These are phyloP conservation scores for Rhodinocichla rosea DNA, from an alignment of 2,113 vertebrate species.

Conservation along the genomic window DNA sequence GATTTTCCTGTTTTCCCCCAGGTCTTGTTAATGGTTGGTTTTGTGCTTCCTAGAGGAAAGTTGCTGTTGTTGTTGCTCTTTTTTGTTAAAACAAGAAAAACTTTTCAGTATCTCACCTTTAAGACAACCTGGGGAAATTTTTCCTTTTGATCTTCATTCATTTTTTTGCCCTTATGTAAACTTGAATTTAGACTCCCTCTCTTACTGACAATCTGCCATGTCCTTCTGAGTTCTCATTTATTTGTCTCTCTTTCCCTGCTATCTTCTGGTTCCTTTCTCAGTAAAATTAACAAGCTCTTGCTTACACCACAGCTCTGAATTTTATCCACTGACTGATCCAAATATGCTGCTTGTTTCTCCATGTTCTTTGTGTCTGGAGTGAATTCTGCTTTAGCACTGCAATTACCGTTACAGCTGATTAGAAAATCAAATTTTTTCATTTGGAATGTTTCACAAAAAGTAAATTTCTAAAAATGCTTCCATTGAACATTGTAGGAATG, in stretches of 20 bases:
- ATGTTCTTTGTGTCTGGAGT: background rate
- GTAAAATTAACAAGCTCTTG: background rate
- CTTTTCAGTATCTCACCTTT: background rate
- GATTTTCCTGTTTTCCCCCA: background rate
- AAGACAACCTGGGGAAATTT: background rate
- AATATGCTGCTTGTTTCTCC: background rate
- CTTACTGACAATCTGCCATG: background rate
- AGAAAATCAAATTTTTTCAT: background rate
- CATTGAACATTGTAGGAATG: background rate
- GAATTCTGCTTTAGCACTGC: background rate
- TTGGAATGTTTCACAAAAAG: background rate
- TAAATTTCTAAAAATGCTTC: background rate
- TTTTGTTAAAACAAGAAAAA: background rate
- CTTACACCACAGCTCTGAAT: background rate
- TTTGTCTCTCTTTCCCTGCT: background rate
- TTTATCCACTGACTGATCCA: background rate
- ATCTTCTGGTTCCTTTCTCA: background rate
- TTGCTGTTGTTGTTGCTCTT: background rate
- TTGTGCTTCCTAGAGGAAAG: background rate
- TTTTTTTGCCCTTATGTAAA: background rate
- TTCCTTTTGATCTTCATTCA: background rate
- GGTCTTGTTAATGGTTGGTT: background rate
- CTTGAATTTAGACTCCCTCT: background rate
- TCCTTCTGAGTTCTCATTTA: background rate
- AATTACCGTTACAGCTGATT: background rate